Base-by-base conservation (phyloP, 2,888 invertebrate genomes). In the Sinodicranocentrus sp. region DNA sequence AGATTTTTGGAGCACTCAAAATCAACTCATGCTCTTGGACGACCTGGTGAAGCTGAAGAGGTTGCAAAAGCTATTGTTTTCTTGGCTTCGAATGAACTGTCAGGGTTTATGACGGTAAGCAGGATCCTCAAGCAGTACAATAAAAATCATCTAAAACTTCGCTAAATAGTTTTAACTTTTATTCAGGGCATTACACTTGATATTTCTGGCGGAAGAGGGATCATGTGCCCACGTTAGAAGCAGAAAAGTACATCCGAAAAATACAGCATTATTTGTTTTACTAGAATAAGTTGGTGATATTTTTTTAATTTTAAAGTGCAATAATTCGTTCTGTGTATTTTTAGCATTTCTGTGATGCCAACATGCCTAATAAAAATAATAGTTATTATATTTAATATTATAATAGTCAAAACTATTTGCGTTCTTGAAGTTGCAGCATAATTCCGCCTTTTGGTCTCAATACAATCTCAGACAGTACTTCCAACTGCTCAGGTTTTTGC, bases 151-250 rank as follows among this genome's bases (percentile, higher is more conserved):
- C n/a, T n/a, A n/a, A n/a, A n/a, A n/a, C 5, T 33, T 6, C 33
- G 33, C 33, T 10, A 33, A 6, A 33, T n/a, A n/a, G n/a, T 33
- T 19, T 25, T 10, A 25, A 48, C 10, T 28, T 39, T 59, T 19
- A n/a, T 33, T 8, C 25, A 61, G 70, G 79, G 82, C 1, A 82
- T 93, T 2, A 94, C 94, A 77, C 89, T 99, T 25, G 95, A 97
- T 0, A 95, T 98, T 0, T 99, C 99, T 91, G 99, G 99, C 21
- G 99, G 99, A 0, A 93, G 98, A 65, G 96, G 97, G 91, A 96
- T 82, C 10, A 82, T 82, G 82, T 82, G 82, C 19, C 82, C 82
- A 17, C 82, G 82, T 3, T 79, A 57, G 26, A 52, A n/a, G n/a
- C n/a, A n/a, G n/a, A n/a, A n/a, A n/a, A n/a, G n/a, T n/a, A n/a